Evolutionary conservation across 2,888 invertebrate genomes (phyloP).

Genomic region (Clistopyga incitator): DNA sequence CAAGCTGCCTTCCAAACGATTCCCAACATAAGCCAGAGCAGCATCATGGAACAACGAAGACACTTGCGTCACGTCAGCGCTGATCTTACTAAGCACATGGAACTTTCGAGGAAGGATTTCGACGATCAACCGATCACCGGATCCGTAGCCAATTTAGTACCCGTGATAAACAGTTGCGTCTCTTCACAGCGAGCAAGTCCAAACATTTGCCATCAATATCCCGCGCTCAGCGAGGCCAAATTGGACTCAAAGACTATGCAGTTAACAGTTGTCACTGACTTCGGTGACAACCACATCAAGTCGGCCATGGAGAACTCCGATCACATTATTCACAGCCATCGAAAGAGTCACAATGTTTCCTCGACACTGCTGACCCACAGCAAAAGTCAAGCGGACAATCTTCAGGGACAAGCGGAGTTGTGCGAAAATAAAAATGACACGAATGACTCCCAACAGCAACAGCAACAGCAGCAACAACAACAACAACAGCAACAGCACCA

Average conservation of each 20-base stretch:
- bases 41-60: constrained; percentile 82
- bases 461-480: constrained; percentile 69
- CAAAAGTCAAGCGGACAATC: constrained; percentile 78
- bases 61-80: constrained; percentile 83
- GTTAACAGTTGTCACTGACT: constrained; percentile 80
- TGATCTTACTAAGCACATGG: constrained; percentile 82
- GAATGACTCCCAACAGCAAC: constrained; percentile 62
- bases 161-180: constrained; percentile 69
- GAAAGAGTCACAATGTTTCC: constrained; percentile 78
- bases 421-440: constrained; percentile 70
- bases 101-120: constrained; percentile 81
- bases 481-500: constrained; percentile 70
- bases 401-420: constrained; percentile 73
- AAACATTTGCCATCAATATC: constrained; percentile 80
- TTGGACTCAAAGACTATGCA: constrained; percentile 77
- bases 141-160: constrained; percentile 80
- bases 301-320: constrained; percentile 78
- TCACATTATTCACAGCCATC: constrained; percentile 82
- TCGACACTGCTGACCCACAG: constrained; percentile 76
- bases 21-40: constrained; percentile 81
- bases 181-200: constrained; percentile 81
- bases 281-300: constrained; percentile 76
- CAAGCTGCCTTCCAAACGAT: constrained; percentile 82
- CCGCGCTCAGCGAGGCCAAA: constrained; percentile 80
- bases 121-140: constrained; percentile 82